phyloP scores from a whole-genome alignment of 2,113 vertebrate genomes.

The Oreochromis spilurus region DNA sequence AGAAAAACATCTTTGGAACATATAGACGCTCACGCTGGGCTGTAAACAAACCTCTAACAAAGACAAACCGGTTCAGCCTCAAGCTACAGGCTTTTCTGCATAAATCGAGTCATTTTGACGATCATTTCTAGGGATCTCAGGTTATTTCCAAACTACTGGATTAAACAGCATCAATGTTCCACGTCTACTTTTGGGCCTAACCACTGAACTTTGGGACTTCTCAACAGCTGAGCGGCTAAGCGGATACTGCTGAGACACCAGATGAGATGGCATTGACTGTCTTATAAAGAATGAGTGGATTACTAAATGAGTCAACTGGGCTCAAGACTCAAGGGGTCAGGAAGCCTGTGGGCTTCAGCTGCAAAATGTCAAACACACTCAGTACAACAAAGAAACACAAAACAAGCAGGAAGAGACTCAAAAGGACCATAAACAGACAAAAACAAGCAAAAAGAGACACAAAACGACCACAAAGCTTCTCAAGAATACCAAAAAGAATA shows the following conservation, averaged over 20 bases:
- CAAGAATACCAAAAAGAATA: not conserved
- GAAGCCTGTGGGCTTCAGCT: not conserved
- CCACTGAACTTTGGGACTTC: not conserved
- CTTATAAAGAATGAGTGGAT: not conserved
- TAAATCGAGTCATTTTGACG: not conserved
- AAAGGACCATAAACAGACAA: not conserved
- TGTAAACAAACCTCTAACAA: not conserved
- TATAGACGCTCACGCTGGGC: not conserved
- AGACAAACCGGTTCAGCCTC: not conserved
- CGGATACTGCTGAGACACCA: not conserved
- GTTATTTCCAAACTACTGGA: accelerated
- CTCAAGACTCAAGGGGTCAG: not conserved
- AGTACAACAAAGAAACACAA: not conserved
- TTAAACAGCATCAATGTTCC: accelerated
- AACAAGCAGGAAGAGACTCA: not conserved
- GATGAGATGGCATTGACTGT: not conserved
- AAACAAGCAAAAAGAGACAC: not conserved
- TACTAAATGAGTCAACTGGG: not conserved
- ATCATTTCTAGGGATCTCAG: not conserved
- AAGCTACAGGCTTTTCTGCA: not conserved
- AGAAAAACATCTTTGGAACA: not conserved
- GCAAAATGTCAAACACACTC: not conserved
- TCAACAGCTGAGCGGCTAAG: not conserved
- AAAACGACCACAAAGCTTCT: not conserved
- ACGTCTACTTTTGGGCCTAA: not conserved